Base-by-base conservation (phyloP, 2,888 invertebrate species). In the Rotaria socialis region DNA sequence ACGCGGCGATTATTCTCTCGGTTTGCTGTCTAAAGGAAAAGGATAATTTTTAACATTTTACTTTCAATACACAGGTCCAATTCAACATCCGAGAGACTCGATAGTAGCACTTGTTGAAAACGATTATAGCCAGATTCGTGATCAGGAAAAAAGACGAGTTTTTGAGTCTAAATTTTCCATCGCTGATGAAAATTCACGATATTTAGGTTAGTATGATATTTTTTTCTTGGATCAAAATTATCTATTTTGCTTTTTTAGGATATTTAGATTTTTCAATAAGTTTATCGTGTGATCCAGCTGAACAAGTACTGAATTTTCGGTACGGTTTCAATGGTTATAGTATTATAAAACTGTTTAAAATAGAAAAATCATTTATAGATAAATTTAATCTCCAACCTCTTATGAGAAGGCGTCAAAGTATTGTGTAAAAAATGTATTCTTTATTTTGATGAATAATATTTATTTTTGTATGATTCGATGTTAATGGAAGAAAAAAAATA, bases 1-100 rank as follows among this genome's bases (percentile, higher is more conserved):
- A 80, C 80, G 80, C 47, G 80, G 80, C 47, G 47, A 80, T 80
- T 47, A 80, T 47, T 80, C 80, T 22, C 8, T 80, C 4, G 80
- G 75, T 75, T 43, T 10, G 75, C 43, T 22, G 10, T 43, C 14
- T 10, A 47, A 7, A 24, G 22, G 0, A 75, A 8, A 75, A 43
- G 1, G 8, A 24, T 27, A 24, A 24, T n/a, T 8, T 8, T 22
- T 24, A 24, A 2, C 10, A 24, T 47, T 75, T 16, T 75, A 19
- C 22, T 75, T 6, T 10, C 35, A 24, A 10, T 22, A 16, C 14
- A 27, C 22, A 75, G 75, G 80, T 80, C 24, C 11, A n/a, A 80
- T 80, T 47, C 80, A 80, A 80, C n/a, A 24, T n/a, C 80, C 80
- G 1, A 47, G 0, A 3, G 14, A 6, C 47, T 22, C 80, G 7